Conservation (phyloP, 1,140 invertebrate species). For the Caenorhabditis tropicalis region DNA sequence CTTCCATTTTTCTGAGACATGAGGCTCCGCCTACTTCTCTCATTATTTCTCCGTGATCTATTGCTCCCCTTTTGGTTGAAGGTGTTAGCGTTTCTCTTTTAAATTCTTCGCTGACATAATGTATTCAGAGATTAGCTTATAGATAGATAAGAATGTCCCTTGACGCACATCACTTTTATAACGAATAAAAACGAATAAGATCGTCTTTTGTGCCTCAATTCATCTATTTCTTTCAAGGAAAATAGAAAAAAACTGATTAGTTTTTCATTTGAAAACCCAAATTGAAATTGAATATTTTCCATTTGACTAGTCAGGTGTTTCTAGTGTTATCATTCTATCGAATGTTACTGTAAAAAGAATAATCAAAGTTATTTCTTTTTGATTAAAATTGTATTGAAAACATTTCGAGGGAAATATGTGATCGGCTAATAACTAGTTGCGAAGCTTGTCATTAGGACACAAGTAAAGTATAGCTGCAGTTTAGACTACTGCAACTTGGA, state of each 20-base stretch:
- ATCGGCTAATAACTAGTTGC: too few species aligned
- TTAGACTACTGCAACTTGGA: too few species aligned
- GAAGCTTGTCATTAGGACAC: too few species aligned
- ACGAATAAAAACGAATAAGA: background rate
- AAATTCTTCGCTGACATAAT: background rate
- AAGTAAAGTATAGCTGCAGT: too few species aligned
- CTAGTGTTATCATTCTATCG: too few species aligned
- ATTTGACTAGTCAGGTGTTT: background rate
- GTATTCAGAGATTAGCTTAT: background rate
- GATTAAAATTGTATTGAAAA: too few species aligned
- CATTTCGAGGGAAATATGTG: too few species aligned
- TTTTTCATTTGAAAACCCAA: background rate
- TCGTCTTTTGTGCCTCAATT: slow-evolving; percentile 6
- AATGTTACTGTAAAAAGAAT: too few species aligned
- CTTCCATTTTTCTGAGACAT: background rate
- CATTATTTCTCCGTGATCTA: background rate
- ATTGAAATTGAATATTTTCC: background rate
- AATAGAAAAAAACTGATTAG: background rate
- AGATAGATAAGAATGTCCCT: background rate
- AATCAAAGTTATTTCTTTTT: too few species aligned
- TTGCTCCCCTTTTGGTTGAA: background rate
- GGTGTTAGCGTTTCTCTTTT: too few species aligned
- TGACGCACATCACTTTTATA: background rate
- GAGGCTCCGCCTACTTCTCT: background rate
- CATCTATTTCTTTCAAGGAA: background rate